Conservation (phyloP, 2,888 invertebrate genomes). For the Cheilosia vernalis region DNA sequence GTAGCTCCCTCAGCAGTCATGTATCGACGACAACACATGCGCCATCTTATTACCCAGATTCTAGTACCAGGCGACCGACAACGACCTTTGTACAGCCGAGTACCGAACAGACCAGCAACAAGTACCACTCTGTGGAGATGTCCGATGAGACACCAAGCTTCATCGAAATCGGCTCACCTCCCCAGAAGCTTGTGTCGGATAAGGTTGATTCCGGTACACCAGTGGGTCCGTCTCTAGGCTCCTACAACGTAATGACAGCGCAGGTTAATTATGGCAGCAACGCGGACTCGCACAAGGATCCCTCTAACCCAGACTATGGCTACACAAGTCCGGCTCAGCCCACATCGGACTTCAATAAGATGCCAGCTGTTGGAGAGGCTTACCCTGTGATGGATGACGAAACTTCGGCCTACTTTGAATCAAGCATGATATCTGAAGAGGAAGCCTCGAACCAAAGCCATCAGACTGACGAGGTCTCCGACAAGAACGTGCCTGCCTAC, state of each 20-base stretch:
- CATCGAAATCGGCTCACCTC: slow-evolving; percentile 52
- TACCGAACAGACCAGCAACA: slow-evolving; percentile 59
- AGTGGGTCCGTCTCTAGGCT: slow-evolving; percentile 47
- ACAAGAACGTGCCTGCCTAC: slow-evolving; percentile 34
- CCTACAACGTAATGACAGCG: slow-evolving; percentile 39
- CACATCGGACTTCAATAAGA: slow-evolving; percentile 82
- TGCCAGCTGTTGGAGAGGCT: slow-evolving; percentile 81
- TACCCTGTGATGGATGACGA: slow-evolving; percentile 79
- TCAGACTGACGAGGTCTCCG: slow-evolving; percentile 45
- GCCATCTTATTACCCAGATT: slow-evolving; percentile 75
- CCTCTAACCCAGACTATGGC: slow-evolving; percentile 77
- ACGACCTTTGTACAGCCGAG: slow-evolving; percentile 38
- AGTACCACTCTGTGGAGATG: slow-evolving; percentile 66
- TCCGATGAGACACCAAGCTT: slow-evolving; percentile 59
- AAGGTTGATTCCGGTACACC: slow-evolving; percentile 48
- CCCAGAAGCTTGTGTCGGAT: slow-evolving; percentile 38
- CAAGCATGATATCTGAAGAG: slow-evolving; percentile 72
- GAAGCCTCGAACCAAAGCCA: slow-evolving; percentile 70
- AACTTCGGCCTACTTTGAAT: slow-evolving; percentile 61
- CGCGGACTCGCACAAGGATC: slow-evolving; percentile 57
- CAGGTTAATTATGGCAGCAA: slow-evolving; percentile 63
- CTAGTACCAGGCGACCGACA: slow-evolving; percentile 73
- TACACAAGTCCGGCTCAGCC: slow-evolving; percentile 80
- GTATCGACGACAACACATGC: slow-evolving; percentile 54
- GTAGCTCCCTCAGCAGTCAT: slow-evolving; percentile 10